A percentile compares a stretch with the other conserved stretches of the same genome.
These are phyloP conservation scores for Cordilura impudica DNA, from an alignment of 2,888 invertebrate species.

Conservation along the genomic window DNA sequence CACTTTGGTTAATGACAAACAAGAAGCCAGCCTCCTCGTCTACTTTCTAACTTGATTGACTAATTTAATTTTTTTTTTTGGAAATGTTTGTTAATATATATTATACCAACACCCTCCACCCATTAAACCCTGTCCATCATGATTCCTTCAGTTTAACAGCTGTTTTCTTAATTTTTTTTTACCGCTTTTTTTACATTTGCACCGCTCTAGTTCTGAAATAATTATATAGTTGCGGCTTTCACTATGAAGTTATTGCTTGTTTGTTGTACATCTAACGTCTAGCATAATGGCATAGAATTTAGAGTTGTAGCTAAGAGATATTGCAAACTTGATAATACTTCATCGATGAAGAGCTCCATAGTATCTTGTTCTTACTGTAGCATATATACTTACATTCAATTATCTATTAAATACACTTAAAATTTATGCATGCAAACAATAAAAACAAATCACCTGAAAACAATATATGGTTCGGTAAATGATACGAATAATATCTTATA, in stretches of 20 bases:
- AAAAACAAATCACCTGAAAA: no score
- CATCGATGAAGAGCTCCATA: no score
- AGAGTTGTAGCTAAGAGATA: no score
- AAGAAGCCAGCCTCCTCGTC: conserved; percentile 18
- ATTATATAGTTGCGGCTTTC: neutral
- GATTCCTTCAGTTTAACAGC: conserved; percentile 33
- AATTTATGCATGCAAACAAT: no score
- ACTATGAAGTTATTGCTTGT: no score
- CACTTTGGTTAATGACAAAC: conserved; percentile 55
- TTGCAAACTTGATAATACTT: no score
- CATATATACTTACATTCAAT: no score
- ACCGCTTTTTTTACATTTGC: conserved; percentile 42
- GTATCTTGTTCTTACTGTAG: no score
- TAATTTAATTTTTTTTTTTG: conserved; percentile 33
- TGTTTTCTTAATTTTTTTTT: conserved; percentile 19
- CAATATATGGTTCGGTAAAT: no score
- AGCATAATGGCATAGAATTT: no score
- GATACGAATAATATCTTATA: no score
- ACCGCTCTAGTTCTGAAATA: conserved; percentile 41
- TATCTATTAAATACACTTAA: no score
- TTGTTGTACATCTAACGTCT: neutral
- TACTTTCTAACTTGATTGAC: conserved; percentile 57
- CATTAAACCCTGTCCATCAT: conserved; percentile 8
- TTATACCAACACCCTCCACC: neutral
- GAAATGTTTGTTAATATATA: conserved; percentile 48